These are phyloP conservation scores for Podarcis lilfordi DNA, from an alignment of 2,797 vertebrate genomes.

Conservation along the genomic window DNA sequence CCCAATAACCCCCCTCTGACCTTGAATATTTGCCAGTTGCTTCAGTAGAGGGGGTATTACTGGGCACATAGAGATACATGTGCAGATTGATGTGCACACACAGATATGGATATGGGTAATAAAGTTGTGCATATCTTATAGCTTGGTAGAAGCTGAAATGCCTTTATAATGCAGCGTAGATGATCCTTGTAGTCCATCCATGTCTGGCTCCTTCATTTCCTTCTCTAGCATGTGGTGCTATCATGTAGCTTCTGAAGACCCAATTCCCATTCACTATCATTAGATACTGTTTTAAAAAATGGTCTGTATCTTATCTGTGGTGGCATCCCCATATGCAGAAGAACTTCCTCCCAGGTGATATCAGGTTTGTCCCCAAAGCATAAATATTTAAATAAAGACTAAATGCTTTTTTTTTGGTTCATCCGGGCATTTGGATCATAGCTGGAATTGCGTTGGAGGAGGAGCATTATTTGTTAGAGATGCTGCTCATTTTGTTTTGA, in stretches of 20 bases:
- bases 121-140: background rate
- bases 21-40: background rate
- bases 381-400: no score
- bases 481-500: no score
- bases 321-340: no score
- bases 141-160: background rate
- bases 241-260: background rate
- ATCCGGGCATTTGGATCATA: no score
- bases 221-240: background rate
- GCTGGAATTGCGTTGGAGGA: no score
- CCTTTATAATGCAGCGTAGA: background rate
- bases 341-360: no score
- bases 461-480: no score
- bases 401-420: no score
- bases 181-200: background rate
- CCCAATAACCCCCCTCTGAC: no score
- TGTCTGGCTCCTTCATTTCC: no score
- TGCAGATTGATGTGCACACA: background rate
- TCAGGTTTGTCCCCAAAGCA: no score
- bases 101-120: background rate
- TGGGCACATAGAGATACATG: background rate
- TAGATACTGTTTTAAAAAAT: no score
- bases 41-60: background rate
- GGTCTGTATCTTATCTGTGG: background rate
- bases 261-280: background rate